These are phyloP conservation scores for Clarias pachynema DNA, from an alignment of 2,797 vertebrate species.

Conservation along the genomic window DNA sequence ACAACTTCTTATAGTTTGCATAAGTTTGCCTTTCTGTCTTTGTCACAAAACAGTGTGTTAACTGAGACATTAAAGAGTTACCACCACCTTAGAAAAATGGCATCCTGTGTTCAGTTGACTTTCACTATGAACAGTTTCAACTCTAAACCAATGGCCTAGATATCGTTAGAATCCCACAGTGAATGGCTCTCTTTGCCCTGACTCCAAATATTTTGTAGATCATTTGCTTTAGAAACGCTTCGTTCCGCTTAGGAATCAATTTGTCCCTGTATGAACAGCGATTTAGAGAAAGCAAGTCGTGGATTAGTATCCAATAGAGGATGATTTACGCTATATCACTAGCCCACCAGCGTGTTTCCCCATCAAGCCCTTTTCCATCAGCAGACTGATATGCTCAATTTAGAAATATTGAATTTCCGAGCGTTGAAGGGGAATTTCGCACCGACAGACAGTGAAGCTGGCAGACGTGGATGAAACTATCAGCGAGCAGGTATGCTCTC, in stretches of 20 bases:
- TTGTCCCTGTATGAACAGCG: conserved; percentile 22
- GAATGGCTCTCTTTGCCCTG: background rate
- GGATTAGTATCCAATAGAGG: conserved; percentile 40
- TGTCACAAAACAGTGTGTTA: background rate
- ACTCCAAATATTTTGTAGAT: conserved; percentile 14
- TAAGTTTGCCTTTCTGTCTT: background rate
- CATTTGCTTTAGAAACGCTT: conserved; percentile 24
- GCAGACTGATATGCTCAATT: conserved; percentile 42
- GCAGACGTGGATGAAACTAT: conserved; percentile 36
- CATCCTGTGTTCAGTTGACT: background rate
- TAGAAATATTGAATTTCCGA: conserved; percentile 41
- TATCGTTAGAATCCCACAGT: background rate
- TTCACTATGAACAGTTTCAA: background rate
- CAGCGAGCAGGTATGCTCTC: conserved; percentile 31
- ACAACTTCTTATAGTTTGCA: background rate
- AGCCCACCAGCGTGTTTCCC: conserved; percentile 14
- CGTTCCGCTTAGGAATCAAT: conserved; percentile 11
- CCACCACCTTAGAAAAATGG: background rate
- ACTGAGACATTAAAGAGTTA: background rate
- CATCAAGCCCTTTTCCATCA: conserved; percentile 45
- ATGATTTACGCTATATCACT: conserved; percentile 37
- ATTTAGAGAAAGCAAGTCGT: conserved; percentile 32
- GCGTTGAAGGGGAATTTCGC: conserved; percentile 41
- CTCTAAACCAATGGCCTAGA: background rate
- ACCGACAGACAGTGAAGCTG: conserved; percentile 16